These are phyloP conservation scores for Limulus polyphemus DNA, from an alignment of 2,888 invertebrate genomes.

Conservation along the genomic window DNA sequence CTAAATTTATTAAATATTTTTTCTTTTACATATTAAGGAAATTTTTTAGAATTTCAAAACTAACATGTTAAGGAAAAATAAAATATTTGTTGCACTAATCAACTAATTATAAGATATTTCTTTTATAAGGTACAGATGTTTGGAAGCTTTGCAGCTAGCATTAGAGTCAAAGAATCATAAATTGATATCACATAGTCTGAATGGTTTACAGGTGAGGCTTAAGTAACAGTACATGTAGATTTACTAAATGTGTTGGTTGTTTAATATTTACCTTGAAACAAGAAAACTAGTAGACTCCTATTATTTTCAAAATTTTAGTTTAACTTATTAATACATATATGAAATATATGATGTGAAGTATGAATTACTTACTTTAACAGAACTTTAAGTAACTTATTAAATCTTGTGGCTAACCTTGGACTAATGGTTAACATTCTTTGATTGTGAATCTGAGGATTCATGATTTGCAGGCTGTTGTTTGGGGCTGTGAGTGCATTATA, in stretches of 20 bases:
- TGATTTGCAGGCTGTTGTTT: no score
- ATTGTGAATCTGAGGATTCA: no score
- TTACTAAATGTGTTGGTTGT: not conserved
- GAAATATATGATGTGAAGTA: not conserved
- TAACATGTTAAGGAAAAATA: not conserved
- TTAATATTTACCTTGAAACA: not conserved
- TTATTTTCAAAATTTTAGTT: no score
- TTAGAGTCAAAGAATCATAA: slow-evolving; percentile 76
- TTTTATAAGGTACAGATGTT: slow-evolving; percentile 53
- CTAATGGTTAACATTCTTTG: no score
- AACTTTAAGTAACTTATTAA: no score
- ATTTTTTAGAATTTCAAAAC: not conserved
- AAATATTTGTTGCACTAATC: not conserved
- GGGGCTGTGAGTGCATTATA: no score
- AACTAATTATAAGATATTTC: not conserved
- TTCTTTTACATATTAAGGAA: not conserved
- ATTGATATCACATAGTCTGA: slow-evolving; percentile 65
- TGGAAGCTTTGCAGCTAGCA: slow-evolving; percentile 69
- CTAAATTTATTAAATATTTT: slow-evolving; percentile 1
- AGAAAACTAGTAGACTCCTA: no score
- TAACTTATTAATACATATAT: no score
- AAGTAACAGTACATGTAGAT: not conserved
- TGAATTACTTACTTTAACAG: no score
- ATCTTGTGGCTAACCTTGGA: no score
- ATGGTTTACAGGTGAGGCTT: slow-evolving; percentile 70